A percentile compares a stretch with the other conserved stretches of the same genome.
Evolutionary conservation across 92 coral and sea anemone genomes (phyloP).

Genomic region (Epizoanthus illoricatus): DNA sequence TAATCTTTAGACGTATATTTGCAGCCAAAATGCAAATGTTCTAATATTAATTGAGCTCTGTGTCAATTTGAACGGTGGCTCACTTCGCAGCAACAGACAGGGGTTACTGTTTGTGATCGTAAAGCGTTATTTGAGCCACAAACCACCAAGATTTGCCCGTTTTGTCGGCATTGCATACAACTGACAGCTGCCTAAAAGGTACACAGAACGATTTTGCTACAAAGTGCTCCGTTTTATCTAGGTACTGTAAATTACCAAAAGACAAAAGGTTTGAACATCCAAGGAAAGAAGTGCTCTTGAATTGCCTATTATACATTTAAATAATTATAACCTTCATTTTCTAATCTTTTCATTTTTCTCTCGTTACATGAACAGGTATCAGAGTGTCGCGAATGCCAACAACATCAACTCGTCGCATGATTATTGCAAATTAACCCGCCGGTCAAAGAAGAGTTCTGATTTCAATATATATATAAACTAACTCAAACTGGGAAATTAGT

Average conservation of each 20-base stretch:
- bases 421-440: not conserved
- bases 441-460: not conserved
- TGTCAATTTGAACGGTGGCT: not conserved
- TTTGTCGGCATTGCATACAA: not conserved
- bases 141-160: not conserved
- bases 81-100: not conserved
- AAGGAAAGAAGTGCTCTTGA: not conserved
- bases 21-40: slow-evolving; percentile 73
- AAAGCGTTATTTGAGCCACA: slow-evolving; percentile 1
- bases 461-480: not conserved
- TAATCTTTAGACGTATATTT: slow-evolving; percentile 64
- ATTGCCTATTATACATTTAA: not conserved
- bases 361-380: not conserved
- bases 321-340: not conserved
- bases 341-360: not conserved
- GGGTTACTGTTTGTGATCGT: not conserved
- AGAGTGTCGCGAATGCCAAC: not conserved
- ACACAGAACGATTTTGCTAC: not conserved
- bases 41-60: slow-evolving; percentile 42
- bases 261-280: not conserved
- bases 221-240: not conserved
- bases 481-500: not conserved
- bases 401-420: not conserved
- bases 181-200: slow-evolving; percentile 13
- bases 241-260: not conserved